These are phyloP conservation scores for Cervus canadensis DNA, from an alignment of 2,113 vertebrate genomes.

Conservation along the genomic window DNA sequence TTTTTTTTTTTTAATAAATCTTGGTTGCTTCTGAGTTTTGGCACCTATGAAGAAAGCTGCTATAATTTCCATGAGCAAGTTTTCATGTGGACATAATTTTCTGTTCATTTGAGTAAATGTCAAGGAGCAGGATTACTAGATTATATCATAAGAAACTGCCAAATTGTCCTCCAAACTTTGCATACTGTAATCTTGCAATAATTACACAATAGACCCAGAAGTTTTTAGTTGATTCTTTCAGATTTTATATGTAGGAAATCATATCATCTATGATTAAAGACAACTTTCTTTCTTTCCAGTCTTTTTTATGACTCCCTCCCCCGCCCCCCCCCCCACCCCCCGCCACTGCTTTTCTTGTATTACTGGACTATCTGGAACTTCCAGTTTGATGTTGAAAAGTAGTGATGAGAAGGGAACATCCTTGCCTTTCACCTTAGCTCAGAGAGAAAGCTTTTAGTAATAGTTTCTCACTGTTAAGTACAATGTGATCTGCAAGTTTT, in stretches of 20 bases:
- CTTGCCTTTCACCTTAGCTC: background rate
- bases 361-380: too few species aligned
- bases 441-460: background rate
- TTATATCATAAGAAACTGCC: background rate
- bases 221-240: background rate
- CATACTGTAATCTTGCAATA: background rate
- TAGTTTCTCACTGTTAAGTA: background rate
- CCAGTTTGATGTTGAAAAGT: background rate
- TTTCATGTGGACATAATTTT: background rate
- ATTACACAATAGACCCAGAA: background rate
- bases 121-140: background rate
- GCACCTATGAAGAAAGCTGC: background rate
- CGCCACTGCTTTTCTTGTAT: too few species aligned
- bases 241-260: background rate
- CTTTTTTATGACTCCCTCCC: background rate
- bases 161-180: background rate
- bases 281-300: background rate
- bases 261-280: background rate
- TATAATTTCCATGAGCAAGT: background rate
- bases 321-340: too few species aligned
- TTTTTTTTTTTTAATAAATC: background rate
- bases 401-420: background rate
- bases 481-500: background rate
- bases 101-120: background rate
- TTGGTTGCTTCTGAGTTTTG: background rate